A percentile compares a stretch with the other conserved stretches of the same genome.
Evolutionary conservation across 2,797 vertebrate genomes (phyloP).

Genomic region (Fratercula arctica): DNA sequence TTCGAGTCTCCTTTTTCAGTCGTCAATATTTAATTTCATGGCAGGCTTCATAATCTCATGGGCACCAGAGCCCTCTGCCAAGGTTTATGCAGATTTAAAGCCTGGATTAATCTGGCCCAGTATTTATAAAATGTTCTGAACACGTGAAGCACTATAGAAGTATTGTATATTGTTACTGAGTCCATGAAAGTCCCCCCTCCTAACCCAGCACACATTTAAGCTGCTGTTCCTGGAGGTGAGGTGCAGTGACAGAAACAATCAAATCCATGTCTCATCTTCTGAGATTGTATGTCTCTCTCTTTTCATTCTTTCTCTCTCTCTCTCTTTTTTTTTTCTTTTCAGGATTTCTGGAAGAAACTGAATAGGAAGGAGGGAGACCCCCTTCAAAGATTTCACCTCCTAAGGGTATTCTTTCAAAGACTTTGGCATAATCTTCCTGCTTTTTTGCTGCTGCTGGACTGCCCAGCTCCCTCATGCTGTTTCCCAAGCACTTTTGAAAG

Average conservation of each 20-base stretch:
- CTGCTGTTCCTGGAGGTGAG: not conserved
- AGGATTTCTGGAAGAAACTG: slow-evolving; percentile 16
- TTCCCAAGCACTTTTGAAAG: slow-evolving; percentile 5
- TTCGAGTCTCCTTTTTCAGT: not conserved
- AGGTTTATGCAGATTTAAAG: slow-evolving; percentile 65
- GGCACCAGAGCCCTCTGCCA: slow-evolving; percentile 40
- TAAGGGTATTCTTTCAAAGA: slow-evolving; percentile 24
- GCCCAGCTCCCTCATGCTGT: slow-evolving; percentile 18
- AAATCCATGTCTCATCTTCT: not conserved
- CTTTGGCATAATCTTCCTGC: not conserved
- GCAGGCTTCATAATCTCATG: slow-evolving; percentile 24
- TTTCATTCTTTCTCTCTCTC: not conserved
- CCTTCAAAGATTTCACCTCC: slow-evolving; percentile 31
- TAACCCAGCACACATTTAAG: not conserved
- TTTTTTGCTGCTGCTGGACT: slow-evolving; percentile 4
- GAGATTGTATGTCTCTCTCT: not conserved
- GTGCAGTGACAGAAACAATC: not conserved
- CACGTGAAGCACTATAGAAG: not conserved
- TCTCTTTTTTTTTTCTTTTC: not conserved
- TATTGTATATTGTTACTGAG: not conserved
- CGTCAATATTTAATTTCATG: not conserved
- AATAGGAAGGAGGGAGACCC: not conserved
- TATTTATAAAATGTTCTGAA: slow-evolving; percentile 46
- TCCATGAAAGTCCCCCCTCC: not conserved
- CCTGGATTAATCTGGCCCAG: slow-evolving; percentile 17